These are phyloP conservation scores for Dendrolimus pini DNA, from an alignment of 2,888 invertebrate species.

Conservation along the genomic window DNA sequence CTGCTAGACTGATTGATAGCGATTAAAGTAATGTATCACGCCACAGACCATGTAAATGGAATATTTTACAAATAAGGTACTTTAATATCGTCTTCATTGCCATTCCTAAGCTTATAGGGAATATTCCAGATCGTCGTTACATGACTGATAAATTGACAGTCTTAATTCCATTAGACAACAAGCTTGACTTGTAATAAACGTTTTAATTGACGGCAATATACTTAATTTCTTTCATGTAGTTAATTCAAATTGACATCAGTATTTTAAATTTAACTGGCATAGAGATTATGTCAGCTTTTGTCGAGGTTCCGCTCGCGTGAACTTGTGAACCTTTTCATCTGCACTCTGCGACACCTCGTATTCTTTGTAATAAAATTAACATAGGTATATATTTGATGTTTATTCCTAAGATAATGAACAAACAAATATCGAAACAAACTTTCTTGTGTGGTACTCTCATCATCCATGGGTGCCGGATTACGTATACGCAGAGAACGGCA, in stretches of 20 bases:
- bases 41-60: background rate
- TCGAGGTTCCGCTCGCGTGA: too few relatives aligned
- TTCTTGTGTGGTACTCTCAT: too few relatives aligned
- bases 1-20: slow-evolving; percentile 6
- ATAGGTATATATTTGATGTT: too few relatives aligned
- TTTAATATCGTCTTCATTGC: background rate
- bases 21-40: background rate
- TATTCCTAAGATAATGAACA: too few relatives aligned
- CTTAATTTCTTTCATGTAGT: slow-evolving; percentile 20
- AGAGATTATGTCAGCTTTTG: too few relatives aligned
- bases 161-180: slow-evolving; percentile 28
- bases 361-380: too few relatives aligned
- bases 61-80: background rate
- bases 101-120: background rate
- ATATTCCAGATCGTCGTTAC: background rate
- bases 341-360: too few relatives aligned
- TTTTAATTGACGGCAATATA: slow-evolving; percentile 38
- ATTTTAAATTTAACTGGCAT: too few relatives aligned
- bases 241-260: background rate
- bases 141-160: slow-evolving; percentile 1
- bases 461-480: too few relatives aligned
- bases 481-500: too few relatives aligned
- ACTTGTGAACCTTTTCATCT: too few relatives aligned
- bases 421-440: too few relatives aligned
- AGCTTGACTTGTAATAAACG: slow-evolving; percentile 3